Conservation (phyloP, 2,113 vertebrate species). For the Microcebus griseorufus region DNA sequence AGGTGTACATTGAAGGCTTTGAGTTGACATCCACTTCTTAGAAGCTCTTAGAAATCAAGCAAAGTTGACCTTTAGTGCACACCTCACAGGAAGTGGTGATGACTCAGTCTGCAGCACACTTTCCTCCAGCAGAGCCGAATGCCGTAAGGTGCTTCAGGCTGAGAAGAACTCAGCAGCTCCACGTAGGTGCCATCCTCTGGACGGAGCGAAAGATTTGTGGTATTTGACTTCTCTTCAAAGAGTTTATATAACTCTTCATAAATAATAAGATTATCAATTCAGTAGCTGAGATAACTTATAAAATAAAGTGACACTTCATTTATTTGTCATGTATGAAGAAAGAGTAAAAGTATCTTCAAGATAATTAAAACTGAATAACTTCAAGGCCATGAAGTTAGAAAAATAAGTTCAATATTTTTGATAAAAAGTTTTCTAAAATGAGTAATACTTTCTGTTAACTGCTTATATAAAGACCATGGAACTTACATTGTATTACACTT, state of each 20-base stretch:
- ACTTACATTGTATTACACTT: background rate
- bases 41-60: background rate
- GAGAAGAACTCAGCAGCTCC: background rate
- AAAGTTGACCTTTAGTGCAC: background rate
- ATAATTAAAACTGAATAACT: constrained; percentile 2
- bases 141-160: background rate
- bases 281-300: constrained; percentile 25
- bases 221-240: background rate
- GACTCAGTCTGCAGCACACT: background rate
- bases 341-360: background rate
- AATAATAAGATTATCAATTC: constrained; percentile 34
- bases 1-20: background rate
- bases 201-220: background rate
- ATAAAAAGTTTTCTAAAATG: constrained; percentile 4
- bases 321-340: background rate
- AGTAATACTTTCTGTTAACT: background rate
- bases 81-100: constrained; percentile 44
- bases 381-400: background rate
- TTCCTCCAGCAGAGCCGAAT: background rate
- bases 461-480: background rate
- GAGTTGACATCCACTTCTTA: background rate
- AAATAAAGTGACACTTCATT: background rate
- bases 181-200: background rate
- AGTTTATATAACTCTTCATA: background rate
- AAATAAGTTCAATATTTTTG: background rate